These are phyloP conservation scores for Eubasilissa splendida DNA, from an alignment of 2,888 invertebrate genomes.

Conservation along the genomic window DNA sequence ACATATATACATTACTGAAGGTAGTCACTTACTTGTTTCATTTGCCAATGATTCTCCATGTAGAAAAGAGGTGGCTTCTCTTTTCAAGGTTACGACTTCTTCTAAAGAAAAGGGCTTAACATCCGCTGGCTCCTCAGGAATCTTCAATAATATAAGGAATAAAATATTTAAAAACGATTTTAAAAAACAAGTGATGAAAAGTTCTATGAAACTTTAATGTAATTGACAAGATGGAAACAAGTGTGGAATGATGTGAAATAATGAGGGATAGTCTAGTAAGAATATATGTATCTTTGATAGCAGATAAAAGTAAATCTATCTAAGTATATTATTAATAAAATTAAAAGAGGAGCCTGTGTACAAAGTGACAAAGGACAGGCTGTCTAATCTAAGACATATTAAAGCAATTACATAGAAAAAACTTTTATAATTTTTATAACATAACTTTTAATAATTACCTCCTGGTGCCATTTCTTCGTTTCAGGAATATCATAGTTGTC, in stretches of 20 bases:
- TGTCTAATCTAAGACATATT: too few relatives aligned
- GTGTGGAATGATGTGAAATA: too few relatives aligned
- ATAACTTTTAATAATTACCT: constrained; percentile 64
- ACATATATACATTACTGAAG: too few relatives aligned
- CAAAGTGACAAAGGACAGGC: too few relatives aligned
- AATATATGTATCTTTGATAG: too few relatives aligned
- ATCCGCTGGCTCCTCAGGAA: constrained; percentile 69
- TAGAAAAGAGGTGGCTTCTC: constrained; percentile 78
- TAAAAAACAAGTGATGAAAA: background rate
- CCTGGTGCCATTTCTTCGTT: constrained; percentile 78
- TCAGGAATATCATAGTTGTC: constrained; percentile 66
- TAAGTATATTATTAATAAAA: too few relatives aligned
- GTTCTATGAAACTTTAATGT: background rate
- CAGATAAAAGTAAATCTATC: too few relatives aligned
- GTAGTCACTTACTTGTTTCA: constrained; percentile 72
- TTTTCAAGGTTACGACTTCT: constrained; percentile 73
- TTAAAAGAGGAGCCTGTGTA: too few relatives aligned
- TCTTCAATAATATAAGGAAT: constrained; percentile 62
- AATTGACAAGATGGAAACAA: too few relatives aligned
- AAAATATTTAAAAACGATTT: background rate
- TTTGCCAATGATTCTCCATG: constrained; percentile 77
- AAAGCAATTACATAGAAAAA: too few relatives aligned
- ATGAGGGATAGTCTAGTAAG: too few relatives aligned
- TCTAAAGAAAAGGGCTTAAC: constrained; percentile 69
- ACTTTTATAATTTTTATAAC: too few relatives aligned